These are phyloP conservation scores for Protosalanx chinensis DNA, from an alignment of 2,797 vertebrate species.

Conservation along the genomic window DNA sequence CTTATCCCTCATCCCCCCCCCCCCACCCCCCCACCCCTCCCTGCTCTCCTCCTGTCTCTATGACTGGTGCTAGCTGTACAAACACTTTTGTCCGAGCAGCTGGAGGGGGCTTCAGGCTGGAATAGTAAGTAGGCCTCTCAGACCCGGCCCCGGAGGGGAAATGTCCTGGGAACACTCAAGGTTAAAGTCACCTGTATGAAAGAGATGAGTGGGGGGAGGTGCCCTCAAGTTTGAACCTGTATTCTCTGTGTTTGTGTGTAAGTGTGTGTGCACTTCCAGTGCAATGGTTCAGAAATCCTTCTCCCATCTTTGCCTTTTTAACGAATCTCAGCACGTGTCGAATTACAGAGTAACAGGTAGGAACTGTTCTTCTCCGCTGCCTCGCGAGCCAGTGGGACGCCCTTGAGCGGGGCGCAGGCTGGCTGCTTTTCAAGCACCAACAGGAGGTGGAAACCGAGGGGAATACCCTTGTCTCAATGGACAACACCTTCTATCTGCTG, in stretches of 20 bases:
- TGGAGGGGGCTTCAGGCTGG: too few species aligned
- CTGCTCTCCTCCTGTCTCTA: not conserved
- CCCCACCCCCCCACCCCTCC: not conserved
- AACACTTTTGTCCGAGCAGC: not conserved
- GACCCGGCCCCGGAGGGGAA: not conserved
- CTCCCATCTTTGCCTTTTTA: conserved; percentile 15
- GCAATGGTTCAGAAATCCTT: not conserved
- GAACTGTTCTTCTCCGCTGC: conserved; percentile 7
- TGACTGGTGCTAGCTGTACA: not conserved
- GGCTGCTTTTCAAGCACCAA: conserved; percentile 34
- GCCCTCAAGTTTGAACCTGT: conserved; percentile 40
- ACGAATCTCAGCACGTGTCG: conserved; percentile 3
- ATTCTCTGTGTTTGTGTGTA: conserved; percentile 25
- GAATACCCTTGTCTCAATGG: conserved; percentile 41
- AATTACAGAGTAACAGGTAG: conserved; percentile 10
- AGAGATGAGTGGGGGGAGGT: conserved; percentile 27
- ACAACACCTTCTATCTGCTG: conserved; percentile 14
- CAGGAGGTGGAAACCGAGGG: conserved; percentile 35
- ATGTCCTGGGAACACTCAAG: not conserved
- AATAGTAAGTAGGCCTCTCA: not conserved
- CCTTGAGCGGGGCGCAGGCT: not conserved
- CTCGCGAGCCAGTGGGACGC: conserved; percentile 33
- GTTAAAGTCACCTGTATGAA: conserved; percentile 6
- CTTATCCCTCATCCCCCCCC: too few species aligned
- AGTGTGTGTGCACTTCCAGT: conserved; percentile 2